phyloP scores from a whole-genome alignment of 2,888 invertebrate species.

The Amphipyra berbera region DNA sequence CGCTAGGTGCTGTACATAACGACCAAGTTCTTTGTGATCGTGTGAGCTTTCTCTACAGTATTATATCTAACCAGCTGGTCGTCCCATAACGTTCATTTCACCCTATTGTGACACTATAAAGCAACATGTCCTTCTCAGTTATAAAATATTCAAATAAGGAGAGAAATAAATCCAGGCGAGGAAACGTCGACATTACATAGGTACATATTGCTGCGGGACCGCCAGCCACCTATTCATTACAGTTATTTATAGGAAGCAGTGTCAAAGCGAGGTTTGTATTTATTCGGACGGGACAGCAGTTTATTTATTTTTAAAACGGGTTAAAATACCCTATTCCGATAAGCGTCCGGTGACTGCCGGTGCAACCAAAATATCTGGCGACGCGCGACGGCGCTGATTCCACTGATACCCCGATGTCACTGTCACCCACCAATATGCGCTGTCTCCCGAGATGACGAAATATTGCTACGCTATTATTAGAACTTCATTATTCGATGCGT shows the following conservation, averaged over 20 bases:
- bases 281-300: constrained; percentile 83
- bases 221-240: constrained; percentile 87
- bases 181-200: constrained; percentile 86
- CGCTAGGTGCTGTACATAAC: constrained; percentile 16
- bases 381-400: constrained; percentile 71
- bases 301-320: constrained; percentile 87
- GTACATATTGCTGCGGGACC: constrained; percentile 84
- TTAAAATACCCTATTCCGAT: constrained; percentile 84
- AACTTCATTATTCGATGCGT: constrained; percentile 77
- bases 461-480: constrained; percentile 80
- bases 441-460: constrained; percentile 77
- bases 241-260: constrained; percentile 87
- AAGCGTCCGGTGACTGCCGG: constrained; percentile 78
- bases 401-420: constrained; percentile 77
- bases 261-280: constrained; percentile 86
- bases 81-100: constrained; percentile 39
- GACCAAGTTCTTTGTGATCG: constrained; percentile 26
- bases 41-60: constrained; percentile 33
- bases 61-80: constrained; percentile 36
- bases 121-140: constrained; percentile 77
- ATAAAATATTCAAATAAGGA: constrained; percentile 86
- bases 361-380: constrained; percentile 75
- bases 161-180: constrained; percentile 83
- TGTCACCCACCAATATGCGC: constrained; percentile 74
- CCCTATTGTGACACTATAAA: constrained; percentile 68